Evolutionary conservation across 1,140 invertebrate genomes (phyloP), one percentile per base, ranked within the genome.

Genomic region (Campoletis sonorensis): DNA sequence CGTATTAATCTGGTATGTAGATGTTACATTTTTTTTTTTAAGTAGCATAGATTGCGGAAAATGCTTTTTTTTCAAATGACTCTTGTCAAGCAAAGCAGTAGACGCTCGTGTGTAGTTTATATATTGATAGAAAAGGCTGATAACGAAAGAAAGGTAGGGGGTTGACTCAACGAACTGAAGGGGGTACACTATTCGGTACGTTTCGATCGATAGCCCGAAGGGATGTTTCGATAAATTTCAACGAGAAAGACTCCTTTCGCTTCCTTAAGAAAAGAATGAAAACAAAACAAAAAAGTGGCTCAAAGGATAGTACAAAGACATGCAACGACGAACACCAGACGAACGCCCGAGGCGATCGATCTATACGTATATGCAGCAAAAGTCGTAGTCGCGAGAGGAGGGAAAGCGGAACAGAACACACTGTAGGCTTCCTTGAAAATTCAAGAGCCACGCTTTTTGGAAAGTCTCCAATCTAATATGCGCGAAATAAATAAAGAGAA

Each of bases 401-500:
- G 40, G 71, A 73, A 73, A 73, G 71, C 71, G 71, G 37, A 73
- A 73, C 68, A 15, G 30, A 33, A 21, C 71, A 37, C 18, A 58
- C 1, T n/a, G 54, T 58, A 21, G 33, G 71, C 33, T 73, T 73
- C 40, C 71, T 4, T 26, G 71, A 21, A 49, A 73, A 73, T 61
- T 67, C n/a, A 78, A 78, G 54, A 78, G 49, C 61, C 54, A 78
- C 75, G 75, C 15, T 78, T 64, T 78, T 78, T 61, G 75, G 75
- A 78, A 37, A 33, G 61, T 61, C 54, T 78, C 75, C 51, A 61
- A 73, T n/a, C 54, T 13, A n/a, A 23, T 13, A 23, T 4, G 16
- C 54, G 54, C 21, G 10, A 4, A 45, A 45, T 45, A 45, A 45
- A 45, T 2, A 58, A 58, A 58, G 21, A 58, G 11, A 21, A 58